Base-by-base conservation (phyloP, 1,140 invertebrate genomes). In the Aphaenogaster floridana region DNA sequence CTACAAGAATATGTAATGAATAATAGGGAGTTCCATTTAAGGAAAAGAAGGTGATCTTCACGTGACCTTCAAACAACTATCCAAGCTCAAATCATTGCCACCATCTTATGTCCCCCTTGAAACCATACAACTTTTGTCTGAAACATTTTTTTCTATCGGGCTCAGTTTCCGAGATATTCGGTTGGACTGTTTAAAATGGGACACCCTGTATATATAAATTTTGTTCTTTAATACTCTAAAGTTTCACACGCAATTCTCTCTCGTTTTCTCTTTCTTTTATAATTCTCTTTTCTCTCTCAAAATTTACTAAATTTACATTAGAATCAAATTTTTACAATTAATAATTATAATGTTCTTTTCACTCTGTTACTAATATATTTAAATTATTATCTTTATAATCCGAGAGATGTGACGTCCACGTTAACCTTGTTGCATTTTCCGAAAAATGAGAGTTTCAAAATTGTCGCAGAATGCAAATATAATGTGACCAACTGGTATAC, bases 241-340 rank as follows among this genome's bases (percentile, higher is more conserved):
- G n/a, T 54, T 76, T 21, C 0, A 28, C 28, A 28, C 28, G 0
- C 5, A 57, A 36, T 76, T 61, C 3, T 59, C 28, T 45, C 50
- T 13, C 5, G 13, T n/a, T 28, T 3, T 76, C 13, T 59, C 2
- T 13, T 9, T 57, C 1, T 42, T 36, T 66, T 17, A 36, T 64
- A 64, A 39, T 3, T 52, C 15, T 52, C 1, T 66, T 66, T 66
- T 39, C 3, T 66, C 8, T 36, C 34, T n/a, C 3, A 39, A 66
- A 66, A 39, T 42, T 42, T 8, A 66, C 15, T n/a, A 66, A 68
- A 68, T 68, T 21, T 68, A 45, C 9, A 68, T 76, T 52, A 39
- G 34, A 3, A 3, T 42, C 7, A 39, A 57, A 42, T 57, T 74
- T 54, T 2, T 74, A 39, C 1, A 57, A 57, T 72, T 72, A 59